phyloP scores from a whole-genome alignment of 2,888 invertebrate species.

The Melinaea marsaeus region DNA sequence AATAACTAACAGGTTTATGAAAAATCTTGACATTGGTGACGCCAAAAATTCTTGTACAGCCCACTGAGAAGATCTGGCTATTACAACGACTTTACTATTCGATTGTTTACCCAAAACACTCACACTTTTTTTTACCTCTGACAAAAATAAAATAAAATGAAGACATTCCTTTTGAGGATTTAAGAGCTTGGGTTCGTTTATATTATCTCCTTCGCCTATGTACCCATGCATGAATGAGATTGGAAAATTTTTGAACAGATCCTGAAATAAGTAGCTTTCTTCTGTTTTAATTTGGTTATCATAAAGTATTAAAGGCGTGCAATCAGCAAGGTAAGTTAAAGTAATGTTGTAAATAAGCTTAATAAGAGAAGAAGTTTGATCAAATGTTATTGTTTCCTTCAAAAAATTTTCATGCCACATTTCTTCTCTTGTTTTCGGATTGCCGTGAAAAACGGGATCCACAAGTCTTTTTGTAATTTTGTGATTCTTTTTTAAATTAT shows the following conservation, averaged over 20 bases:
- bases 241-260: conserved; percentile 77
- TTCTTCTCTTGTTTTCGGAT: conserved; percentile 78
- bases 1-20: conserved; percentile 84
- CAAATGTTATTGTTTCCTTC: conserved; percentile 53
- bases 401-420: conserved; percentile 73
- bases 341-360: conserved; percentile 79
- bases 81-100: conserved; percentile 80
- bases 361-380: conserved; percentile 79
- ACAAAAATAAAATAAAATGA: conserved; percentile 82
- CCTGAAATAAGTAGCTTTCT: conserved; percentile 77
- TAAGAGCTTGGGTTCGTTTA: conserved; percentile 66
- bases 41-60: conserved; percentile 83
- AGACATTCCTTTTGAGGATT: conserved; percentile 73
- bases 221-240: conserved; percentile 80
- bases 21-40: conserved; percentile 79
- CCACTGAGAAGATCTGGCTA: conserved; percentile 86
- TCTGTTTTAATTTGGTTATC: conserved; percentile 77
- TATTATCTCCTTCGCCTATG: conserved; percentile 69
- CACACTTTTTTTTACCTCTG: conserved; percentile 78
- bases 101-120: conserved; percentile 80
- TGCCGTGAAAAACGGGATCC: conserved; percentile 76
- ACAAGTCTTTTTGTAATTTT: conserved; percentile 48
- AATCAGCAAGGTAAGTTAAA: conserved; percentile 78
- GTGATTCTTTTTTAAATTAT: conserved; percentile 5
- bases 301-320: conserved; percentile 82